Conservation (phyloP, 2,888 invertebrate species). For the Linnaemya vulpina region DNA sequence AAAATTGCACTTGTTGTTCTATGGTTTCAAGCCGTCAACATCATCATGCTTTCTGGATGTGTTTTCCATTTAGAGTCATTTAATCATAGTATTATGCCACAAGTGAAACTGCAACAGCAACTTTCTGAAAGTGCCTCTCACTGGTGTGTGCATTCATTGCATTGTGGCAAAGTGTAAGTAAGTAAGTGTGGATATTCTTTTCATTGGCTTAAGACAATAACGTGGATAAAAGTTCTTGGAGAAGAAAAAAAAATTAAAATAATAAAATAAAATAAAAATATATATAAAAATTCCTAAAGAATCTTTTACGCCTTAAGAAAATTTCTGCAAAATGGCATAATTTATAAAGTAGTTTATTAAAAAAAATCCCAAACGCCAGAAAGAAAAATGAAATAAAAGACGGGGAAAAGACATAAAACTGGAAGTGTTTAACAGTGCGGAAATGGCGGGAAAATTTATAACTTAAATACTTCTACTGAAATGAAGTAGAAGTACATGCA, state of each 20-base stretch:
- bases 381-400: slow-evolving; percentile 28
- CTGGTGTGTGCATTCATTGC: slow-evolving; percentile 9
- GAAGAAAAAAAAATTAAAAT: slow-evolving; percentile 12
- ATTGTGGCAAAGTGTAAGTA: slow-evolving; percentile 12
- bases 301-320: slow-evolving; percentile 55
- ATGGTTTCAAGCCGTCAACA: slow-evolving; percentile 45
- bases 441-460: slow-evolving; percentile 59
- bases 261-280: no score
- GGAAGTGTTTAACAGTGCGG: slow-evolving; percentile 56
- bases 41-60: slow-evolving; percentile 32
- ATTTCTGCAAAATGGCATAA: slow-evolving; percentile 67
- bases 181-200: slow-evolving; percentile 19
- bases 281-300: no score
- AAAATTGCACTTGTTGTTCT: slow-evolving; percentile 33
- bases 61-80: slow-evolving; percentile 54
- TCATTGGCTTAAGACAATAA: slow-evolving; percentile 68
- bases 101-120: slow-evolving; percentile 41
- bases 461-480: slow-evolving; percentile 47
- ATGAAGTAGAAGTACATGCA: slow-evolving; percentile 15
- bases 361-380: slow-evolving; percentile 18
- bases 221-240: slow-evolving; percentile 31
- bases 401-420: neutral
- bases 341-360: slow-evolving; percentile 59
- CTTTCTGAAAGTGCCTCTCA: slow-evolving; percentile 29
- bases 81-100: slow-evolving; percentile 52